Evolutionary conservation across 2,797 vertebrate genomes (phyloP), one percentile per base, ranked within the genome.

Genomic region (Vespertilio murinus): DNA sequence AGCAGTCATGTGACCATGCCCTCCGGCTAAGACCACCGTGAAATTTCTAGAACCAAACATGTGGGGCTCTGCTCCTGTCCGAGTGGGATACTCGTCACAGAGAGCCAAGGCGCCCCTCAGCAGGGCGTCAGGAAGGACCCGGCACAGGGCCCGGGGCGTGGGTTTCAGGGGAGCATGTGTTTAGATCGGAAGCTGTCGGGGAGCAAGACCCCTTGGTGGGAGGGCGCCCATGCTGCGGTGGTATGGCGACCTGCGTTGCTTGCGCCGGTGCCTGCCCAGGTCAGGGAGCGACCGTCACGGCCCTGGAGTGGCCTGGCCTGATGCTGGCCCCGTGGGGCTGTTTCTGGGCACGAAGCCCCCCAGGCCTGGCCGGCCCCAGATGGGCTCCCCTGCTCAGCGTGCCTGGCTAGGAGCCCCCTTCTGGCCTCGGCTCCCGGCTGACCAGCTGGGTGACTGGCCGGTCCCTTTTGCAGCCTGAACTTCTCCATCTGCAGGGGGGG

Each of bases 21-120:
- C 59, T 86, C 84, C n/a, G n/a, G 77, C 17, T 30, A 45, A 69
- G 54, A 65, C 56, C 35, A 20, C 54, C 10, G 5, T 20, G 70
- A 54, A 56, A 20, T 12, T 12, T 12, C 33, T 20, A 4, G 16
- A 16, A 56, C 33, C 14, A 33, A 73, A 54, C 45, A 28, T 25
- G 20, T 6, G 81, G 38, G 38, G 9, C 74, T 84, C 17, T 35
- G 61, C 52, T 96, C 28, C 6, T 38, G 33, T 16, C 2, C 1
- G 7, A 93, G 77, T 38, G n/a, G 40, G 35, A n/a, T 5, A 25
- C 12, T 38, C 0, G 1, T 11, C 23, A 2, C 11, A 22, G 54
- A 61, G 70, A 82, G 11, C n/a, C 0, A 0, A 3, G 33, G 3
- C 8, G 3, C 6, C 0, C 35, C 86, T 79, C 9, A 13, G 6